Evolutionary conservation across 2,797 vertebrate species (phyloP), one percentile per base, ranked within the genome.

Genomic region (Pangasius sanitwongsei): DNA sequence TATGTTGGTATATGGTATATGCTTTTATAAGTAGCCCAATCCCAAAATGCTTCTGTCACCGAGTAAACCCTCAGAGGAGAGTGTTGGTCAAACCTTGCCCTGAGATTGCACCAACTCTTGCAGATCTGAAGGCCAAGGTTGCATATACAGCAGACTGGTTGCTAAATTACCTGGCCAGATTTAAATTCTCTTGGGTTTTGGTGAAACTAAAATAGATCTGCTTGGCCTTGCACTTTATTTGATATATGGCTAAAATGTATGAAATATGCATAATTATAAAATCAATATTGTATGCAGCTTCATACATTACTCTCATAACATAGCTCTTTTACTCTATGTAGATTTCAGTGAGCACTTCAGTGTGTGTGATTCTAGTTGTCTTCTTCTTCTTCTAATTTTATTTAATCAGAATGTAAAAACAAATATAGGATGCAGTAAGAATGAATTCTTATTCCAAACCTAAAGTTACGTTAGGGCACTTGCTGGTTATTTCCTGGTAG

Each of bases 71-170:
- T 87, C 86, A 37, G 82, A 72, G 89, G 63, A 70, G 48, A 55
- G 86, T 77, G 72, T 16, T 85, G 81, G 86, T 87, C 67, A 77
- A 85, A 50, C 50, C 50, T 90, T 85, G 86, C 72, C 63, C 69
- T 65, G 69, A 86, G 78, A 83, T 89, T 87, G 85, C 87, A 86
- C 83, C 81, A 89, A 80, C 86, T 85, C 61, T 87, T 85, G 82
- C 86, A 87, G 72, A 77, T 83, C 85, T 87, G 37, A 84, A 84
- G 72, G 53, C 86, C 53, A 80, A 31, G 53, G 89, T 89, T 87
- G 86, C 80, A 84, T 83, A 86, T 87, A 88, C 85, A 85, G 72
- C 84, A 83, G 81, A 50, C 61, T 69, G 61, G 87, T 57, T 90
- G 69, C 63, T 86, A 87, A 88, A 88, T 90, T 83, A 80, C 78